Evolutionary conservation across 2,888 invertebrate species (phyloP), one percentile per base, ranked within the genome.

Genomic region (Flexamia atlantica): DNA sequence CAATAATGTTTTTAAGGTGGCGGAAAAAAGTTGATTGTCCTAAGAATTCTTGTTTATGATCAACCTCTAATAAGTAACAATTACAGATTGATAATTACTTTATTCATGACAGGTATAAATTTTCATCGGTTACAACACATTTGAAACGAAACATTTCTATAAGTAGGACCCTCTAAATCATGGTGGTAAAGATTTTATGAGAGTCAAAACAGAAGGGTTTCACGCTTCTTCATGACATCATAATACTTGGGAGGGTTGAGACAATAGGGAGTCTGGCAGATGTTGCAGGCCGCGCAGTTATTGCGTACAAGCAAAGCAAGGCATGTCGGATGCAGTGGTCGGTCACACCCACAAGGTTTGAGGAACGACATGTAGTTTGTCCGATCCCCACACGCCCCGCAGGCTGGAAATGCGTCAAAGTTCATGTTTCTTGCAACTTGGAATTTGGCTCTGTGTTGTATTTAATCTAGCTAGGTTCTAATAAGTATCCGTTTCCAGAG

Each of bases 261-360:
- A 12, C 36, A 23, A 42, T 40, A 72, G 32, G 72, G 72, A 2
- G 72, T 40, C 10, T 40, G 40, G 42, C 72, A 72, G 72, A 72
- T n/a, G 72, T 4, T 12, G 42, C 72, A 72, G 72, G 36, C 40
- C 9, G 42, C 40, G 42, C 40, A 36, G 42, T 72, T 40, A n/a
- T 36, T 40, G 40, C 40, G 36, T 7, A 72, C n/a, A 3, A 72
- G 42, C 14, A n/a, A 40, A 7, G 72, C 72, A 2, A 72, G 42
- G 20, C 72, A 72, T 20, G 17, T 17, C 23, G 36, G 72, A n/a
- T 72, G 72, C 9, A 72, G 36, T 10, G 72, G 72, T 12, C 72
- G 72, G 42, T 72, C 40, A 40, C 72, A 72, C 17, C 20, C 0
- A 40, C 72, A 72, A 2, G 72, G 72, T 4, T 42, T 30, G n/a